Base-by-base conservation (phyloP, 1,140 invertebrate genomes). In the Dinoponera quadriceps region DNA sequence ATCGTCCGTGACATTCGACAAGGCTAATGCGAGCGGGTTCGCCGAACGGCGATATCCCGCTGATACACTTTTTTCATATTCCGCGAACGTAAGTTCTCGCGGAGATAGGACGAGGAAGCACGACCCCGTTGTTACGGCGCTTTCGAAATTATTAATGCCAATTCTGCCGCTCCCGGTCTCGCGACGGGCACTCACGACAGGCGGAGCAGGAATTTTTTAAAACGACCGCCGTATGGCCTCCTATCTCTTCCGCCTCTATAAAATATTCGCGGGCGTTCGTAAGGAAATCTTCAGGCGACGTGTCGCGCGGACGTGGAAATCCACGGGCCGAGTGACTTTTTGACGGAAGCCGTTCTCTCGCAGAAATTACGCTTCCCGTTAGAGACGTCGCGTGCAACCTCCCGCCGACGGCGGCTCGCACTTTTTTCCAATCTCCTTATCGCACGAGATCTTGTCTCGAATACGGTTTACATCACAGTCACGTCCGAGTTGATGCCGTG, bases 1-100 rank as follows among this genome's bases (percentile, higher is more conserved):
- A 44, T 16, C 62, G 69, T 44, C 57, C 75, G 71, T 80, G 85
- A 84, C 85, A 74, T 83, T 87, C 74, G 81, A 74, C 74, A 63
- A 27, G 59, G 18, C 72, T 71, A 54, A 59, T 55, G 66, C 68
- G 78, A 82, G 73, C 65, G 83, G 69, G 77, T 83, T 44, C 18
- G 20, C 44, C 83, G 38, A 85, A 16, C 48, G 29, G 59, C 33
- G 48, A 82, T 77, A 88, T 88, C 66, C 55, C 77, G 60, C 55
- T 72, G 54, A 69, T 72, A 33, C 83, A 88, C 60, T 83, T 87
- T 83, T 87, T 74, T 80, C 66, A 82, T 57, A 87, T 86, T 69
- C 54, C 57, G 51, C 54, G 20, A 44, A 27, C 16, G 20, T 57
- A 18, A 38, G 16, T 7, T n/a, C n/a, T n/a, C n/a, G 7, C 16